phyloP scores from a whole-genome alignment of 92 coral and sea anemone species.

The Zoanthus solanderi region DNA sequence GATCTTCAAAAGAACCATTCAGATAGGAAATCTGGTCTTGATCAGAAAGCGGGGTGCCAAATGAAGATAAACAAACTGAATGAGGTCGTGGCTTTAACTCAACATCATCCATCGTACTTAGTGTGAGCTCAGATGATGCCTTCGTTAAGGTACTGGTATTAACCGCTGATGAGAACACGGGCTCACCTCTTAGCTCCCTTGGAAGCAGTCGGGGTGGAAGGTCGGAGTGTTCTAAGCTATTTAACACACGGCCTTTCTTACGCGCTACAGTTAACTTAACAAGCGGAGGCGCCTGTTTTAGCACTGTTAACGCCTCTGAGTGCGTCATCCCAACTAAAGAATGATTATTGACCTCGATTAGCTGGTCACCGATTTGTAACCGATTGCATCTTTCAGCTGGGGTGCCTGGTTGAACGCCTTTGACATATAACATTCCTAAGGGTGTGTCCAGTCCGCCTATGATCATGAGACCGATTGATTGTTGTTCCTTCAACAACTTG shows the following conservation, averaged over 20 bases:
- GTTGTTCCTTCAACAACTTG: slow-evolving; percentile 91
- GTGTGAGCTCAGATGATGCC: slow-evolving; percentile 70
- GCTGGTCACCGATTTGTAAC: slow-evolving; percentile 90
- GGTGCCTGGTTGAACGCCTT: slow-evolving; percentile 85
- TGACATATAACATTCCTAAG: slow-evolving; percentile 93
- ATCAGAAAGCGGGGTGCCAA: slow-evolving; percentile 71
- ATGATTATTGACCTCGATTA: slow-evolving; percentile 89
- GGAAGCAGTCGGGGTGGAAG: neutral
- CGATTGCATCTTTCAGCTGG: slow-evolving; percentile 95
- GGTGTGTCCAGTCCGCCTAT: slow-evolving; percentile 97
- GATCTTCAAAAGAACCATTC: slow-evolving; percentile 69
- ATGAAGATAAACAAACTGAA: slow-evolving; percentile 78
- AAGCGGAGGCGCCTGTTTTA: slow-evolving; percentile 93
- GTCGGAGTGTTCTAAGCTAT: neutral
- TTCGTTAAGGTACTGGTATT: slow-evolving; percentile 82
- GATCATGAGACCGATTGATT: slow-evolving; percentile 92
- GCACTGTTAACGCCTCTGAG: slow-evolving; percentile 84
- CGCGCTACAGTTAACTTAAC: slow-evolving; percentile 94
- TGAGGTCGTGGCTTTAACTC: slow-evolving; percentile 71
- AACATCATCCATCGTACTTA: slow-evolving; percentile 69
- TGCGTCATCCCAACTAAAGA: slow-evolving; percentile 93
- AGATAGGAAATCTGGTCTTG: slow-evolving; percentile 51
- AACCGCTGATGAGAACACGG: slow-evolving; percentile 74
- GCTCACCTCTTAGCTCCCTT: slow-evolving; percentile 54
- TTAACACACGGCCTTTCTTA: slow-evolving; percentile 70